Evolutionary conservation across 1,140 invertebrate genomes (phyloP).

Genomic region (Tetranychus urticae): DNA sequence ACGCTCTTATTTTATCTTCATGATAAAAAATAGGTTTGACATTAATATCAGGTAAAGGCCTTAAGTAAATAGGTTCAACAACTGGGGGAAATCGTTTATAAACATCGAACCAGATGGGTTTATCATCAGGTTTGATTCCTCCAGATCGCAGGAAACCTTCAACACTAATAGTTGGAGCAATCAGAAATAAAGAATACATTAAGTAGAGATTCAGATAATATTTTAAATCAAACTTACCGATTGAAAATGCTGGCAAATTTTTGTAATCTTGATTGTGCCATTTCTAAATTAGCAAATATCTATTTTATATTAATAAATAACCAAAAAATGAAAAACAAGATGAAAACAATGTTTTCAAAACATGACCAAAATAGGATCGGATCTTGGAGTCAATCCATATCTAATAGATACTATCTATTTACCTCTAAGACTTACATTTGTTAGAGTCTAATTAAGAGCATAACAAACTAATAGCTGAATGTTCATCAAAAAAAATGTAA

Average conservation of each 20-base stretch:
- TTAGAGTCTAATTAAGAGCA: no score
- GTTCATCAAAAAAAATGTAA: no score
- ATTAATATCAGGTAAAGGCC: slow-evolving; percentile 29
- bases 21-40: slow-evolving; percentile 50
- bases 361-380: no score
- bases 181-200: background rate
- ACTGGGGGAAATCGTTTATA: slow-evolving; percentile 65
- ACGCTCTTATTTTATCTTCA: slow-evolving; percentile 65
- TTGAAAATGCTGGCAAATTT: background rate
- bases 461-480: no score
- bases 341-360: no score
- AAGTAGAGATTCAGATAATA: background rate
- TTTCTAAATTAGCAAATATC: background rate
- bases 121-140: slow-evolving; percentile 44
- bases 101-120: slow-evolving; percentile 69
- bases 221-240: background rate
- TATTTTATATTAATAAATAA: no score
- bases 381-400: no score
- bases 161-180: slow-evolving; percentile 26
- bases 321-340: no score
- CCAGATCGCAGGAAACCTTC: slow-evolving; percentile 44
- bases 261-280: background rate
- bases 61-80: slow-evolving; percentile 41
- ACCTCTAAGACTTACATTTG: no score
- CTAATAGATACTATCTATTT: no score